phyloP scores from a whole-genome alignment of 2,797 vertebrate species.

The Thamnophis elegans region DNA sequence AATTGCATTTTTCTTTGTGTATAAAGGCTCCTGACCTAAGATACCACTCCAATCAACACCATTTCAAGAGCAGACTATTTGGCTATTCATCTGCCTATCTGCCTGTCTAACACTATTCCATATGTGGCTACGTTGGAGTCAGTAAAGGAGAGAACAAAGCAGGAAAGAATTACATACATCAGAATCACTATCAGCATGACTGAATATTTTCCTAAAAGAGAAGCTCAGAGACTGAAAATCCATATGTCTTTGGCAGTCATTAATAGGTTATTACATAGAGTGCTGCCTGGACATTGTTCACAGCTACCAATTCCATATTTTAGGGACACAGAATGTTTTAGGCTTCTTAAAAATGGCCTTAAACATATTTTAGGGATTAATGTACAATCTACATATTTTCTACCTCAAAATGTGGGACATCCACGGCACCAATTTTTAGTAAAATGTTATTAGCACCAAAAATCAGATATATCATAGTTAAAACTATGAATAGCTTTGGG shows the following conservation, averaged over 20 bases:
- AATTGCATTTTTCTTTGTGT: not conserved
- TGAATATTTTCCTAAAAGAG: not conserved
- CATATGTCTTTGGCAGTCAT: not conserved
- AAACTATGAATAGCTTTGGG: not conserved
- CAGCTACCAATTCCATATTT: not conserved
- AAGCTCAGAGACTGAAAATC: not conserved
- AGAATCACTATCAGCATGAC: not conserved
- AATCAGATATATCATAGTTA: not conserved
- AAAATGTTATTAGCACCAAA: not conserved
- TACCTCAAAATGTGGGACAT: not conserved
- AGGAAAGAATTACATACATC: not conserved
- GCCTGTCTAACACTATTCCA: not conserved
- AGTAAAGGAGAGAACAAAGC: not conserved
- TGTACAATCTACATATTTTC: not conserved
- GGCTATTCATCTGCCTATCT: not conserved
- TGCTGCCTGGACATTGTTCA: not conserved
- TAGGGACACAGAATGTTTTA: not conserved
- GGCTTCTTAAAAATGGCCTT: not conserved
- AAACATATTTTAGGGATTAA: not conserved
- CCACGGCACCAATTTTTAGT: not conserved
- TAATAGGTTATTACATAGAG: not conserved
- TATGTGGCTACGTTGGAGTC: not conserved
- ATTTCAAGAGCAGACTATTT: not conserved
- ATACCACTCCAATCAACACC: not conserved
- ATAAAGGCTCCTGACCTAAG: not conserved